Evolutionary conservation across 2,113 vertebrate species (phyloP).

Genomic region (Periophthalmus modestus): DNA sequence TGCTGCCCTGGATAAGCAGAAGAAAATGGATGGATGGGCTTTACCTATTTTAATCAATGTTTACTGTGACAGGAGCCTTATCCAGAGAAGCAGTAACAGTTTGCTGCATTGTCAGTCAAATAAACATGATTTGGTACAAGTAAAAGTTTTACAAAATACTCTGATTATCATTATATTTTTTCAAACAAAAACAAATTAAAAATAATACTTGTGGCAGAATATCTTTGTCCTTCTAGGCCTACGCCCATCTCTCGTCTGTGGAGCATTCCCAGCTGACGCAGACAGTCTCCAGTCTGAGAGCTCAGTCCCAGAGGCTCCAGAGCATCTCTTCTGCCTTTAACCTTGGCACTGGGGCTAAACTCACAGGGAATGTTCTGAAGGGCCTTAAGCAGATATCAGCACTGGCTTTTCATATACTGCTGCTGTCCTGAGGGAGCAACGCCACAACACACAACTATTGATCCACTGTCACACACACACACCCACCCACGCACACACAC

Average conservation of each 20-base stretch:
- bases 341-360: conserved; percentile 72
- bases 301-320: conserved; percentile 56
- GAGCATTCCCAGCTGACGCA: conserved; percentile 23
- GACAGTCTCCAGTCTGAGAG: conserved; percentile 61
- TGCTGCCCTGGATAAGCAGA: too few relatives aligned
- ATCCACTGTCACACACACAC: conserved; percentile 72
- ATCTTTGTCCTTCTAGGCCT: background rate
- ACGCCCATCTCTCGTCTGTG: conserved; percentile 4
- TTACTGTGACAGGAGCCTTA: too few relatives aligned
- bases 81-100: background rate
- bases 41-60: too few relatives aligned
- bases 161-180: too few relatives aligned
- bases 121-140: background rate
- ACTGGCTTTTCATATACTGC: conserved; percentile 68
- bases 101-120: background rate
- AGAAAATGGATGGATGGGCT: too few relatives aligned
- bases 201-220: background rate
- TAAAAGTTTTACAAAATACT: background rate
- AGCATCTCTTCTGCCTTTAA: conserved; percentile 73
- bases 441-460: conserved; percentile 76
- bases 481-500: conserved; percentile 42
- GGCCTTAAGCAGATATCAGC: conserved; percentile 71
- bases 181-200: background rate
- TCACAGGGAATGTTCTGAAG: conserved; percentile 69
- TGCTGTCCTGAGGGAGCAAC: conserved; percentile 60